Evolutionary conservation across 2,113 vertebrate species (phyloP).

Genomic region (Andinoacara biseriatus): DNA sequence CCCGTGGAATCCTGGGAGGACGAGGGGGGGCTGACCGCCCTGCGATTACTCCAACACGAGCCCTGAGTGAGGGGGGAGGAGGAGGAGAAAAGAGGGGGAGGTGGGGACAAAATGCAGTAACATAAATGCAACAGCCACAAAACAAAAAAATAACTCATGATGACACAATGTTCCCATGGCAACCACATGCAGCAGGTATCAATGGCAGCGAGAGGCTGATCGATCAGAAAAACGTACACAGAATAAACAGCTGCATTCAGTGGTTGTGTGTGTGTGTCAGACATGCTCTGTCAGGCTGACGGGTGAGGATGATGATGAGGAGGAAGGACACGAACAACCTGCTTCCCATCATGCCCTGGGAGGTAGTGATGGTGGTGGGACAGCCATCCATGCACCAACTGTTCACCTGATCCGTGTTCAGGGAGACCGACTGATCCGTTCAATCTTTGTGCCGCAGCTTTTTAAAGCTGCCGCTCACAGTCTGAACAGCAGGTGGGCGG

Average conservation of each 20-base stretch:
- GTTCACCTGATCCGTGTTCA: too few species aligned
- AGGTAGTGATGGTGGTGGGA: not conserved
- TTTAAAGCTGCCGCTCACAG: too few species aligned
- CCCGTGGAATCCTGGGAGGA: constrained; percentile 94
- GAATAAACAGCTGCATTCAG: not conserved
- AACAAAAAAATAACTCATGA: constrained; percentile 53
- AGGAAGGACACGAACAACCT: not conserved
- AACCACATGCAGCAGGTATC: constrained; percentile 28
- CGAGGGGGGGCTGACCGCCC: constrained; percentile 91
- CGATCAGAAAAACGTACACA: not conserved
- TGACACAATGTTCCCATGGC: not conserved
- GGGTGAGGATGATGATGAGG: constrained; percentile 1
- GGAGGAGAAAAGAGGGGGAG: constrained; percentile 72
- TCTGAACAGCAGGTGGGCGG: too few species aligned
- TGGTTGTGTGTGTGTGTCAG: not conserved
- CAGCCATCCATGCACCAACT: too few species aligned
- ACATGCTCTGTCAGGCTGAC: not conserved
- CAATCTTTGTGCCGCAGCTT: too few species aligned
- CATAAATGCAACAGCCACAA: constrained; percentile 81
- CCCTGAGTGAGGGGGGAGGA: constrained; percentile 88
- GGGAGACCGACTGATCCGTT: too few species aligned
- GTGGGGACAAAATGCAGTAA: constrained; percentile 88
- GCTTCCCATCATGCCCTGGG: not conserved
- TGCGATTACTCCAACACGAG: constrained; percentile 95
- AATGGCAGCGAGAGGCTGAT: accelerated